Evolutionary conservation across 2,113 vertebrate genomes (phyloP), one percentile per base, ranked within the genome.

Genomic region (Romanogobio albipinnatus): DNA sequence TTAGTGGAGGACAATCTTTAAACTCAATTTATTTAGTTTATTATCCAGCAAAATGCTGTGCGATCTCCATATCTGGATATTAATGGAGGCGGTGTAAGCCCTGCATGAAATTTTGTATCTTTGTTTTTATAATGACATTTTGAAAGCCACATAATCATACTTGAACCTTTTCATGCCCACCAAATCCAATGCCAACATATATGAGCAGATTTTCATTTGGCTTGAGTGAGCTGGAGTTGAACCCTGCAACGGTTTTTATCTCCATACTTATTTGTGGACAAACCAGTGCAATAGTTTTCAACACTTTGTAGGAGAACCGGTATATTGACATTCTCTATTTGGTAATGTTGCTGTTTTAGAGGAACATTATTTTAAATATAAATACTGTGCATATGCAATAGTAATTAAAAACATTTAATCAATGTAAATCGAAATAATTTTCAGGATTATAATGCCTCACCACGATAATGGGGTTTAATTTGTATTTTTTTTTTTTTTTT

Each of bases 251-350:
- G 19, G 53, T 70, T 83, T 81, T 59, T 64, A 75, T 70, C 43
- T 84, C 26, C 33, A 62, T 62, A 84, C 39, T 84, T 70, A 47
- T n/a, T 36, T 61, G 24, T 85, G 74, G 79, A 58, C 78, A 87
- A 7, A 70, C 64, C 85, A 78, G 82, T 89, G 90, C 89, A 93
- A 91, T 91, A 92, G 84, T 88, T 86, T 88, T 83, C 66, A 76
- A 75, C 74, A 76, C 64, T 56, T 81, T 83, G 10, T 88, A 73
- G 71, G 80, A 51, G 76, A 51, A 64, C 58, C 66, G 39, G 76
- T 75, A 49, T 86, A 86, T 87, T 83, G 73, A 22, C 24, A 79
- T 70, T 49, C 24, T 77, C 39, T 81, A 81, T 76, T 62, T 53
- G 53, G 71, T 45, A 84, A 75, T 85, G 73, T 73, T 68, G 8